Base-by-base conservation (phyloP, 2,113 vertebrate species). In the Gymnocephalus cernua region DNA sequence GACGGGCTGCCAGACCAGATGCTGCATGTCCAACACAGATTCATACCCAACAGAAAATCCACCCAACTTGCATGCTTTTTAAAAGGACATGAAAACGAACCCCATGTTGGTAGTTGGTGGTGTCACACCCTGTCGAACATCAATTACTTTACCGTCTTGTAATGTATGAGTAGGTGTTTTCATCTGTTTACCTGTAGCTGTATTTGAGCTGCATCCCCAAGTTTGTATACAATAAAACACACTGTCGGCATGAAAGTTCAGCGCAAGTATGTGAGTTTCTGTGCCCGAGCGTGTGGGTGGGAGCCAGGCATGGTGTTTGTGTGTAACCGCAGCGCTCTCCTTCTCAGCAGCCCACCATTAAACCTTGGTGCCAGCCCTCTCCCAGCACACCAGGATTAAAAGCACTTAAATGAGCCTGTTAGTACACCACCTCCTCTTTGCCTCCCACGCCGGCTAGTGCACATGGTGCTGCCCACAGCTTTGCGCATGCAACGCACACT, bases 321-420 rank as follows among this genome's bases (percentile, higher is more conserved):
- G 79, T 82, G 44, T 82, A 83, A 83, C 83, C 82, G 23, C 84
- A 87, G 75, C 8, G 67, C 64, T 77, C 86, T 87, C 84, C 80
- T 74, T 86, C 89, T 86, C 88, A 91, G 89, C 88, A 88, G 88
- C 82, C 84, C 79, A 83, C 86, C 88, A 93, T 86, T 92, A 92
- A 89, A 92, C 71, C 75, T 80, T 45, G 77, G 91, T 89, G 89
- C 81, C 91, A 87, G 86, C 77, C 77, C 88, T 88, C 86, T 90
- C 83, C 86, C 89, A 81, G 84, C 90, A 88, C 92, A 90, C 87
- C 88, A 80, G 92, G 93, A 92, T 93, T 92, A 94, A 92, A 93
- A 92, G 92, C 92, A 91, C 89, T 93, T 93, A 92, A 94, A 92
- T 85, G 91, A 85, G 79, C 67, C 87, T 89, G 90, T 92, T 92